Percentiles rank a stretch among this genome's conserved stretches.
phyloP scores from a whole-genome alignment of 2,797 vertebrate genomes.

The Craterocephalus amniculus region DNA sequence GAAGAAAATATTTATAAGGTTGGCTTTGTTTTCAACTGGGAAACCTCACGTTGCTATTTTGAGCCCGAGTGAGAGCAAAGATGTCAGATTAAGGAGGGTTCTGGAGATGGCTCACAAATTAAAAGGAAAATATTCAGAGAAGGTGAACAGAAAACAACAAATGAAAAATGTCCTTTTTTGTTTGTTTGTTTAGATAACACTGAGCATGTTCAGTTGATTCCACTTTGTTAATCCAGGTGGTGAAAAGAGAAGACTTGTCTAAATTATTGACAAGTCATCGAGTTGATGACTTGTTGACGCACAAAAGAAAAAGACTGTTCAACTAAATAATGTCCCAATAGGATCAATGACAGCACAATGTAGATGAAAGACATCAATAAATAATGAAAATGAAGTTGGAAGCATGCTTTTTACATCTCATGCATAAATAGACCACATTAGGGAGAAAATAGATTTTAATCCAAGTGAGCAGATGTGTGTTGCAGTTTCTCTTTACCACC shows the following conservation, averaged over 20 bases:
- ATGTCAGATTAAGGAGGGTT: not conserved
- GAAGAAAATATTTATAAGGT: constrained; percentile 34
- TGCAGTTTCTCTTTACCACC: not conserved
- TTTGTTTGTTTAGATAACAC: not conserved
- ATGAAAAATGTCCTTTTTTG: not conserved
- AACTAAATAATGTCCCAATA: not conserved
- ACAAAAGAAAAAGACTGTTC: too few species aligned
- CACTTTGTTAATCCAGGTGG: not conserved
- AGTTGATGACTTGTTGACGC: too few species aligned
- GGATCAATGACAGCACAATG: not conserved
- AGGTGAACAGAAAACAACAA: not conserved
- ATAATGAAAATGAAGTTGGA: not conserved
- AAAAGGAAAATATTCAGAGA: not conserved
- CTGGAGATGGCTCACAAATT: not conserved
- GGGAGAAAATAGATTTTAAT: not conserved
- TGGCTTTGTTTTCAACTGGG: constrained; percentile 1
- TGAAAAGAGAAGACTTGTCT: not conserved
- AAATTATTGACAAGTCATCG: not conserved
- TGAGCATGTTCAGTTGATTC: not conserved
- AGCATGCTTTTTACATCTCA: not conserved
- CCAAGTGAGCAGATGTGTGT: not conserved
- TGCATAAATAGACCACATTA: not conserved
- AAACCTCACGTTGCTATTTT: not conserved
- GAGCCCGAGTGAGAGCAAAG: not conserved
- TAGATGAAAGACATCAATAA: not conserved